Percentiles rank a stretch among this genome's conserved stretches.
phyloP scores from a whole-genome alignment of 2,888 invertebrate genomes.

The Macroteleia sp. region DNA sequence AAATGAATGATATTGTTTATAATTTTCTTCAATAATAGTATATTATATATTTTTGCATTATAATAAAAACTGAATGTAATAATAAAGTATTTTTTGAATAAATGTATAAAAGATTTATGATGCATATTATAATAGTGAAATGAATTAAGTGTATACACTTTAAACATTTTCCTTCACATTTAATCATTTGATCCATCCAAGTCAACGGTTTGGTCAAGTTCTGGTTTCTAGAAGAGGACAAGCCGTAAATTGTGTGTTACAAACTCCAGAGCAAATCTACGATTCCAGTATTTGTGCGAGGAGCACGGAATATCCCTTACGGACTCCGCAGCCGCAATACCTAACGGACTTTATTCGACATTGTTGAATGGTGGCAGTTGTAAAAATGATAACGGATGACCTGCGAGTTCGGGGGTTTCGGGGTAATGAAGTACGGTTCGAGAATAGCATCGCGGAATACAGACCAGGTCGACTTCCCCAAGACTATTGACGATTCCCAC shows the following conservation, averaged over 20 bases:
- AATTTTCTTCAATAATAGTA: too few relatives aligned
- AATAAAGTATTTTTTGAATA: too few relatives aligned
- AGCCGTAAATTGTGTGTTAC: slow-evolving; percentile 46
- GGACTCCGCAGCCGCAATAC: slow-evolving; percentile 77
- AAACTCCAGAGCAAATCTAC: slow-evolving; percentile 35
- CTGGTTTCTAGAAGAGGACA: slow-evolving; percentile 14
- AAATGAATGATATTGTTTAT: too few relatives aligned
- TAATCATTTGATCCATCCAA: neutral
- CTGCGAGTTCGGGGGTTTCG: slow-evolving; percentile 79
- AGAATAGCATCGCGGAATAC: slow-evolving; percentile 73
- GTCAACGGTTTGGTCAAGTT: slow-evolving; percentile 24
- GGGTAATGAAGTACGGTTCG: slow-evolving; percentile 84
- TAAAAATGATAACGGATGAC: slow-evolving; percentile 84
- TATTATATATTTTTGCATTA: too few relatives aligned
- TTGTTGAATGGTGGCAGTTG: slow-evolving; percentile 84
- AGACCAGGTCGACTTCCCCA: slow-evolving; percentile 69
- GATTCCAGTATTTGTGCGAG: slow-evolving; percentile 64
- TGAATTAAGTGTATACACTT: too few relatives aligned
- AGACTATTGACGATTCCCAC: slow-evolving; percentile 69
- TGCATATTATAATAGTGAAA: too few relatives aligned
- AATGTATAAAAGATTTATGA: too few relatives aligned
- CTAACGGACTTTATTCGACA: slow-evolving; percentile 84
- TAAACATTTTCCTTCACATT: neutral
- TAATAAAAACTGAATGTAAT: too few relatives aligned
- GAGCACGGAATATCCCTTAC: slow-evolving; percentile 71